Evolutionary conservation across 2,888 invertebrate genomes (phyloP).

Genomic region (Agonopterix subpropinquella): DNA sequence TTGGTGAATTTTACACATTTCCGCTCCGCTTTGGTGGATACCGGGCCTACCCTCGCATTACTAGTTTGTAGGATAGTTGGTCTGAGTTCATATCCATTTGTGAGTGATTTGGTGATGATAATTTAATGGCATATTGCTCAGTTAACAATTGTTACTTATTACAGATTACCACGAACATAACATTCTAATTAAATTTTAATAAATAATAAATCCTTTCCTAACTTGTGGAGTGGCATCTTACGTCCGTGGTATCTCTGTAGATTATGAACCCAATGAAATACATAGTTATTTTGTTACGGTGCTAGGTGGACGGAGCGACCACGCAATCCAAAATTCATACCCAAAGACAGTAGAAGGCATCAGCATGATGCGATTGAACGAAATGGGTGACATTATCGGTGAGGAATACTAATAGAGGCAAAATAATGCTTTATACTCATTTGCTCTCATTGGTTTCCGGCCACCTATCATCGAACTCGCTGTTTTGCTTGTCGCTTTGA

Average conservation of each 20-base stretch:
- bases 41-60: no score
- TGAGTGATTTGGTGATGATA: background rate
- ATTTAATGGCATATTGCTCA: background rate
- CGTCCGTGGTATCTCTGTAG: constrained; percentile 13
- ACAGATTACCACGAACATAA: no score
- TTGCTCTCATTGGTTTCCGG: constrained; percentile 51
- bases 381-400: constrained; percentile 71
- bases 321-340: constrained; percentile 37
- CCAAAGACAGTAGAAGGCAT: constrained; percentile 47
- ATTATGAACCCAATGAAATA: constrained; percentile 1
- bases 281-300: constrained; percentile 32
- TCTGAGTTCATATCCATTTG: background rate
- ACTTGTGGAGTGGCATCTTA: background rate
- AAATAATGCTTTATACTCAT: no score
- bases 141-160: background rate
- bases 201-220: background rate
- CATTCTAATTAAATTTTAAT: background rate
- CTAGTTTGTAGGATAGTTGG: no score
- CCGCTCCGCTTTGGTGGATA: no score
- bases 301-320: constrained; percentile 72
- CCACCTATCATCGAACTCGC: constrained; percentile 61
- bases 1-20: no score
- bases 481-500: constrained; percentile 21
- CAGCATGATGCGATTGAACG: constrained; percentile 60
- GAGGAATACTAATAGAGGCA: constrained; percentile 22